These are phyloP conservation scores for Collichthys lucidus DNA, from an alignment of 2,113 vertebrate species.

Conservation along the genomic window DNA sequence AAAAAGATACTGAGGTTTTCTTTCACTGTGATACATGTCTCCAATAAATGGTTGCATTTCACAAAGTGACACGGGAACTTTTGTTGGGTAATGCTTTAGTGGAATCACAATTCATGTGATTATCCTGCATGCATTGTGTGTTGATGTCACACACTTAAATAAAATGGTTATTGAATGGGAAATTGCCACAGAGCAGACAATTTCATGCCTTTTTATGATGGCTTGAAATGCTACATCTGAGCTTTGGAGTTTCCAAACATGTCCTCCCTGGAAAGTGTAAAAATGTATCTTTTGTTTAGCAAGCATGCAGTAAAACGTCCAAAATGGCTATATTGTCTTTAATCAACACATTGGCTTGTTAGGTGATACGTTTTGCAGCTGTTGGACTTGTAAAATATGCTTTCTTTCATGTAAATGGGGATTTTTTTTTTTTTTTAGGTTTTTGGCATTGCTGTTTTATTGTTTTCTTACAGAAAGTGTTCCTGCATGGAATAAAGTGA, in stretches of 20 bases:
- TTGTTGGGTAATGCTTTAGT: neutral
- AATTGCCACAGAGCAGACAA: neutral
- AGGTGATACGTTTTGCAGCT: constrained; percentile 12
- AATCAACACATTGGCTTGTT: constrained; percentile 12
- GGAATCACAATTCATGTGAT: constrained; percentile 10
- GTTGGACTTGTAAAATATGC: constrained; percentile 35
- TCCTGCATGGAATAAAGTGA: constrained; percentile 58
- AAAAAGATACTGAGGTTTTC: constrained; percentile 39
- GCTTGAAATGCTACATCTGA: neutral
- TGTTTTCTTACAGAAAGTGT: constrained; percentile 40
- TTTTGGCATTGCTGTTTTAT: constrained; percentile 51
- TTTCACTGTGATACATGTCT: constrained; percentile 38
- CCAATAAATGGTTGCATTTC: constrained; percentile 41
- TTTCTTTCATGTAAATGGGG: constrained; percentile 51
- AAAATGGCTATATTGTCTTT: neutral
- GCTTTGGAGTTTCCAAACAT: neutral
- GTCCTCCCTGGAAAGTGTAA: neutral
- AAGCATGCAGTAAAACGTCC: neutral
- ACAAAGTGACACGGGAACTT: constrained; percentile 31
- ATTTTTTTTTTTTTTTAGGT: constrained; percentile 43
- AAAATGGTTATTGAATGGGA: neutral
- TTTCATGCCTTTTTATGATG: neutral
- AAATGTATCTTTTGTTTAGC: neutral
- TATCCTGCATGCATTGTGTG: neutral
- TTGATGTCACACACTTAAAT: neutral